phyloP scores from a whole-genome alignment of 2,888 invertebrate species.

The Microctonus brassicae region DNA sequence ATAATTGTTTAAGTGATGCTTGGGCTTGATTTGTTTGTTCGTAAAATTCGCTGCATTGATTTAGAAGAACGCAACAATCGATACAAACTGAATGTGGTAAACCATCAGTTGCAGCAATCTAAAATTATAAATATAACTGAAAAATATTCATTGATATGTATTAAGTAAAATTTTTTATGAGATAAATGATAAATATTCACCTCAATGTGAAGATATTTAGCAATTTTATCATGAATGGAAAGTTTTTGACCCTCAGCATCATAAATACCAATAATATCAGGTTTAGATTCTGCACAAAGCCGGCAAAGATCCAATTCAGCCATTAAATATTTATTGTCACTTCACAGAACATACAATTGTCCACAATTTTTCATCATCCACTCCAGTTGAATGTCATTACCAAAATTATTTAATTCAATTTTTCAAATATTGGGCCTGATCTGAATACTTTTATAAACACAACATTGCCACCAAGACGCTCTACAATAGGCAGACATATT shows the following conservation, averaged over 20 bases:
- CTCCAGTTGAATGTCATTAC: neutral
- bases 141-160: neutral
- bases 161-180: neutral
- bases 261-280: conserved; percentile 66
- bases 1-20: conserved; percentile 61
- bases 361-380: neutral
- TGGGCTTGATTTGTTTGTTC: conserved; percentile 69
- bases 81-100: conserved; percentile 67
- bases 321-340: conserved; percentile 46
- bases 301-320: conserved; percentile 66
- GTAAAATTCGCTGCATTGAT: conserved; percentile 67
- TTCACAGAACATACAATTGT: neutral
- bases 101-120: conserved; percentile 64
- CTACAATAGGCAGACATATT: conserved; percentile 60
- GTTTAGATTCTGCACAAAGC: conserved; percentile 69
- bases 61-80: conserved; percentile 67
- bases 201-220: conserved; percentile 69
- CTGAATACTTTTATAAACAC: conserved; percentile 54
- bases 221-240: conserved; percentile 67
- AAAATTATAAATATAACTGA: conserved; percentile 25
- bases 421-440: conserved; percentile 1
- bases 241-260: conserved; percentile 68
- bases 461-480: conserved; percentile 54
- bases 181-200: conserved; percentile 48
- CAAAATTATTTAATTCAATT: neutral